Conservation (phyloP, 2,797 vertebrate genomes). For the Lophius americanus region DNA sequence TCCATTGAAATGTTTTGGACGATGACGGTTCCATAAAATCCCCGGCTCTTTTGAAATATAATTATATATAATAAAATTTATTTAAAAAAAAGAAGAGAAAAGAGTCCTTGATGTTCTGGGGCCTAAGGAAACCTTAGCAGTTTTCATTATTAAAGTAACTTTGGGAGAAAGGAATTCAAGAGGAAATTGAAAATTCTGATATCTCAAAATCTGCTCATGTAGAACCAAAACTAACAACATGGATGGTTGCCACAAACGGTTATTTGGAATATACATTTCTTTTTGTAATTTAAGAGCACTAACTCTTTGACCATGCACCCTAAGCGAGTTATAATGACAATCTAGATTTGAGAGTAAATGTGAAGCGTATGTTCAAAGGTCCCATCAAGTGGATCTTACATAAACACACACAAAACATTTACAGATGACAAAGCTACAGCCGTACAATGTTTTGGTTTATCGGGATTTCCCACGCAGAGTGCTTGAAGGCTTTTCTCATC, state of each 20-base stretch:
- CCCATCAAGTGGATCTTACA: not conserved
- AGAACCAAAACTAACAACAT: not conserved
- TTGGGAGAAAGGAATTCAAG: no score
- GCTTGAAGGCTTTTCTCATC: constrained; percentile 56
- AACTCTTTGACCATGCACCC: not conserved
- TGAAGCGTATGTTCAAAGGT: constrained; percentile 16
- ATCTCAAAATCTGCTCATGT: not conserved
- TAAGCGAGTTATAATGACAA: not conserved
- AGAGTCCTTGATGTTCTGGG: no score
- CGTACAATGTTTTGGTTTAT: constrained; percentile 44
- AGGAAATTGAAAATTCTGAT: not conserved
- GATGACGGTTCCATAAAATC: no score
- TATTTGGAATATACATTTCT: not conserved
- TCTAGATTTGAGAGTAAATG: not conserved
- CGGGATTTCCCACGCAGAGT: constrained; percentile 51
- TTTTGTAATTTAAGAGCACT: not conserved
- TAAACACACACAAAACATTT: constrained; percentile 12
- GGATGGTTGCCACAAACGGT: not conserved
- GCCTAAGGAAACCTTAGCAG: no score
- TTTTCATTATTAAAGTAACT: no score
- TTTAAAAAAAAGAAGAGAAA: no score
- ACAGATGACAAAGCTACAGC: constrained; percentile 19
- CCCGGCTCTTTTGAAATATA: no score
- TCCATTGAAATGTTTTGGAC: no score
- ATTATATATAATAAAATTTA: no score